Percentiles rank a stretch among this genome's conserved stretches.
Evolutionary conservation across 2,113 vertebrate genomes (phyloP).

Genomic region (Orycteropus afer): DNA sequence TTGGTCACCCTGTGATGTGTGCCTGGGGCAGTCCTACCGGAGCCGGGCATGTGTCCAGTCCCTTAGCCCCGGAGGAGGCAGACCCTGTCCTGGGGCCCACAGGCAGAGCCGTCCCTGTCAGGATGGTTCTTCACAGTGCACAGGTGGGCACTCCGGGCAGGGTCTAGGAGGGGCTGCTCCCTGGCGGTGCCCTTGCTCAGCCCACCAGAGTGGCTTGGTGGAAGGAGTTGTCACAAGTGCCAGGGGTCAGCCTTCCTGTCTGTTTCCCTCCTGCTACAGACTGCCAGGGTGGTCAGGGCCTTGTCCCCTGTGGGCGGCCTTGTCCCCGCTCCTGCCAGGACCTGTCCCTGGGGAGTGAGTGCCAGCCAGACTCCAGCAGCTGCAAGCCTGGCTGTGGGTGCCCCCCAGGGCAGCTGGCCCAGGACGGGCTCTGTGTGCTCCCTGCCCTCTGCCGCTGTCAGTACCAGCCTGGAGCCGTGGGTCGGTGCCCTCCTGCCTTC

Average conservation of each 20-base stretch:
- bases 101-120: constrained; percentile 88
- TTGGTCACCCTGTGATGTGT: constrained; percentile 89
- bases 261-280: constrained; percentile 80
- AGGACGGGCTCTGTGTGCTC: constrained; percentile 88
- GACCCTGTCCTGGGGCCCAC: constrained; percentile 87
- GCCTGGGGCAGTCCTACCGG: constrained; percentile 85
- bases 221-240: not conserved
- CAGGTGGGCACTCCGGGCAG: constrained; percentile 82
- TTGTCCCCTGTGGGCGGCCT: constrained; percentile 88
- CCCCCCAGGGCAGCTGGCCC: constrained; percentile 86
- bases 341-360: constrained; percentile 87
- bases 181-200: not conserved
- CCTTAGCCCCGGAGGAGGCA: constrained; percentile 88
- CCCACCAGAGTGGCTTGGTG: not conserved
- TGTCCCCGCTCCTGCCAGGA: constrained; percentile 91
- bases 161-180: not conserved
- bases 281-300: constrained; percentile 86
- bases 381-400: constrained; percentile 90
- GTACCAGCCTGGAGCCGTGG: constrained; percentile 84
- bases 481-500: constrained; percentile 66
- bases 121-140: constrained; percentile 85
- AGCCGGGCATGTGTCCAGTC: constrained; percentile 87
- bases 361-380: constrained; percentile 78
- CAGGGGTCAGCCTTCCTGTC: not conserved
- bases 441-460: constrained; percentile 88